Percentiles rank a stretch among this genome's conserved stretches.
These are phyloP conservation scores for Leptestheria dahalacensis DNA, from an alignment of 1,140 invertebrate genomes.

Conservation along the genomic window DNA sequence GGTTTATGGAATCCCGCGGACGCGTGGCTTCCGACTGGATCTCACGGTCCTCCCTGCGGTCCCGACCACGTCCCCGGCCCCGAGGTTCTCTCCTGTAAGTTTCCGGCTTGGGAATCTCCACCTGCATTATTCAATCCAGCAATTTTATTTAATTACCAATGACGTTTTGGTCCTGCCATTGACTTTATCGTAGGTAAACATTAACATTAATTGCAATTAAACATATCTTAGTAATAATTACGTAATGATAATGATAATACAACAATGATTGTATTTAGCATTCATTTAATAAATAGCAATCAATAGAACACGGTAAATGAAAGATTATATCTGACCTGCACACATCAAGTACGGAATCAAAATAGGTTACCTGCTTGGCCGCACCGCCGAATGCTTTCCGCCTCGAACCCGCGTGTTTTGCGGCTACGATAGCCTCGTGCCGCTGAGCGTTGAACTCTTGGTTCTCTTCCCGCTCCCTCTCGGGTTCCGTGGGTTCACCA, in stretches of 20 bases:
- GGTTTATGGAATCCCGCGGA: neutral
- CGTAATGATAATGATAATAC: neutral
- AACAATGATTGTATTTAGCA: slow-evolving; percentile 3
- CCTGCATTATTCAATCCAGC: too few relatives aligned
- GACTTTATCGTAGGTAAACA: too few relatives aligned
- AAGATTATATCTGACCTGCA: too few relatives aligned
- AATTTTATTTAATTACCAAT: too few relatives aligned
- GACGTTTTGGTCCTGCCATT: too few relatives aligned
- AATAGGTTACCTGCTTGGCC: slow-evolving; percentile 28
- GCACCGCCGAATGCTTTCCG: slow-evolving; percentile 28
- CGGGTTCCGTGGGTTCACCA: neutral
- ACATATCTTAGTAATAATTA: neutral
- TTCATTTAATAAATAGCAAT: too few relatives aligned
- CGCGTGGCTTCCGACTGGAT: neutral
- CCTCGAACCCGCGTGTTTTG: slow-evolving; percentile 25
- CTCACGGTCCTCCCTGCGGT: neutral
- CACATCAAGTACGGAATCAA: too few relatives aligned
- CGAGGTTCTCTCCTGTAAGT: slow-evolving; percentile 18
- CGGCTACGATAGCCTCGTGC: slow-evolving; percentile 31
- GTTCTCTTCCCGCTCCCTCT: slow-evolving; percentile 24
- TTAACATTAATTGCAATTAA: too few relatives aligned
- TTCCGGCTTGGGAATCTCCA: slow-evolving; percentile 27
- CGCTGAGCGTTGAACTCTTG: slow-evolving; percentile 32
- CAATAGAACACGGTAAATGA: too few relatives aligned
- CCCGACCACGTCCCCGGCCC: slow-evolving; percentile 12